phyloP scores from a whole-genome alignment of 37 sponge, comb jelly and placozoan species.

The Aplysina aerophoba region DNA sequence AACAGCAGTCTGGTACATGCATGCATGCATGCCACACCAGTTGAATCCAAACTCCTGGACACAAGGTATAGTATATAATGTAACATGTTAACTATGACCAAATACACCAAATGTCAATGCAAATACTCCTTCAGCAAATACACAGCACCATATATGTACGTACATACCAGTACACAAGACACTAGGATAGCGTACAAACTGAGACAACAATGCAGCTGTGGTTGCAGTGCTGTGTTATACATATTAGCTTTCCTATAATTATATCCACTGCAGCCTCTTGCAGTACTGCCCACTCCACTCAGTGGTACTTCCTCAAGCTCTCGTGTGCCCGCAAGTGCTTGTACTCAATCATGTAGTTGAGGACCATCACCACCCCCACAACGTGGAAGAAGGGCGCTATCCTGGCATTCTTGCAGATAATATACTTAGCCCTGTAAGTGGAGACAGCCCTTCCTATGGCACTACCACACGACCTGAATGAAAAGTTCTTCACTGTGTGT shows the following conservation, averaged over 20 bases:
- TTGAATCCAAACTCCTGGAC: too few relatives aligned
- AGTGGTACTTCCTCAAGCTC: conserved; percentile 65
- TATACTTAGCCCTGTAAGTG: conserved; percentile 57
- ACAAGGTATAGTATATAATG: too few relatives aligned
- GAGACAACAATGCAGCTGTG: too few relatives aligned
- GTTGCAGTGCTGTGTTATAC: too few relatives aligned
- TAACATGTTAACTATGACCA: too few relatives aligned
- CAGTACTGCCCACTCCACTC: not conserved
- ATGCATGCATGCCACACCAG: too few relatives aligned
- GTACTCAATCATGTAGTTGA: conserved; percentile 75
- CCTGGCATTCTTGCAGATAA: conserved; percentile 69
- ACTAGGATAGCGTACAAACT: too few relatives aligned
- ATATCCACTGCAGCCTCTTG: too few relatives aligned
- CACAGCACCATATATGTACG: not conserved
- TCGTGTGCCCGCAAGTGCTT: conserved; percentile 66
- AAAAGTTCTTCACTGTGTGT: conserved; percentile 32
- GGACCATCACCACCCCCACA: conserved; percentile 53
- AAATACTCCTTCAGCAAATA: not conserved
- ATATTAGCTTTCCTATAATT: too few relatives aligned
- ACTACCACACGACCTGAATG: not conserved
- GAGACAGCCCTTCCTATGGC: not conserved
- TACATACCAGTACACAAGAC: not conserved
- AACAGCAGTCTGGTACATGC: too few relatives aligned
- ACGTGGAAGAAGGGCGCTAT: conserved; percentile 68
- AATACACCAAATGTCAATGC: too few relatives aligned